Conservation (phyloP, 2,888 invertebrate genomes). For the Ormia ochracea region DNA sequence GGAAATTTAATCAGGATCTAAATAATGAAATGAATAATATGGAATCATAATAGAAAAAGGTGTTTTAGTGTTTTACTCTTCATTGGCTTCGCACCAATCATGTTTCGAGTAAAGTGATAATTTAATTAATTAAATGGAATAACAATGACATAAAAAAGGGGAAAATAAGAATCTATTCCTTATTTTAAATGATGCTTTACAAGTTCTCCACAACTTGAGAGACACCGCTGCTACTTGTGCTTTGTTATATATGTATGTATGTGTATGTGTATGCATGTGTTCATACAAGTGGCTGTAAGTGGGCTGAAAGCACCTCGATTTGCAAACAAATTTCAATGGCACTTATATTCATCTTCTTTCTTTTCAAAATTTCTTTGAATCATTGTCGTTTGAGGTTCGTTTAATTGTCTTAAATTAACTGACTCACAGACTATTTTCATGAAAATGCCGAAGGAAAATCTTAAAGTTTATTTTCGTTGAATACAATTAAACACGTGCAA, state of each 20-base stretch:
- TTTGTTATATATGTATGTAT: neutral
- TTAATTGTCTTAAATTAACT: constrained; percentile 45
- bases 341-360: constrained; percentile 4
- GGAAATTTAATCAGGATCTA: neutral
- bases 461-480: constrained; percentile 17
- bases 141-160: neutral
- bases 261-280: neutral
- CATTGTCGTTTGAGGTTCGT: constrained; percentile 32
- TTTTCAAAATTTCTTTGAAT: neutral
- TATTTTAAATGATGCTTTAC: neutral
- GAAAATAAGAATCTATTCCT: neutral
- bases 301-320: no score
- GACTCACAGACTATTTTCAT: constrained; percentile 29
- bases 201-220: neutral
- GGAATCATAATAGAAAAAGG: no score
- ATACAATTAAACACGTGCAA: constrained; percentile 14
- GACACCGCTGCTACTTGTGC: neutral
- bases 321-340: neutral
- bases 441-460: constrained; percentile 29
- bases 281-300: no score
- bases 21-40: neutral
- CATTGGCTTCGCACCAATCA: no score
- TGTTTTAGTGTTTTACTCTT: neutral
- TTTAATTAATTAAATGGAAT: neutral
- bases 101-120: no score